Evolutionary conservation across 2,797 vertebrate genomes (phyloP).

Genomic region (Sebastes alutus): DNA sequence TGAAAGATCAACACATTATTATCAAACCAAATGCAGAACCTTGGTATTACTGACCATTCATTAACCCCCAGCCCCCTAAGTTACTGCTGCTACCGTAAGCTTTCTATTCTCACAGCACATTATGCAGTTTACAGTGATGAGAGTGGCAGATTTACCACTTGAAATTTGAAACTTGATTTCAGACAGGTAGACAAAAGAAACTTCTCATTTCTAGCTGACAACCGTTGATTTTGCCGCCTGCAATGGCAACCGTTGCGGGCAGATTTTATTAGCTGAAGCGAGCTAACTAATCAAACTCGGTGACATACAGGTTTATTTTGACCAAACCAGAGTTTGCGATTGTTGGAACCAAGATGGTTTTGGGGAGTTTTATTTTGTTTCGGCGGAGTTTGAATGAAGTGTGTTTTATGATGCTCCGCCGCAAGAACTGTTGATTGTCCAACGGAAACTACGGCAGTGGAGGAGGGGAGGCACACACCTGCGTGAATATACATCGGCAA

Average conservation of each 20-base stretch:
- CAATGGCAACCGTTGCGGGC: neutral
- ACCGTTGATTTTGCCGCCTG: neutral
- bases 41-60: neutral
- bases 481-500: no score
- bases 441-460: no score
- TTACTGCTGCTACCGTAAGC: neutral
- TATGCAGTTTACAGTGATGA: no score
- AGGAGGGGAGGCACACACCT: no score
- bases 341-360: no score
- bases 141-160: neutral
- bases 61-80: neutral
- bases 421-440: no score
- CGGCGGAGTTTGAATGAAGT: no score
- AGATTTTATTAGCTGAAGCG: neutral
- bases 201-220: neutral
- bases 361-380: no score
- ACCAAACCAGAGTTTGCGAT: no score
- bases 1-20: neutral
- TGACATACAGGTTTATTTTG: no score
- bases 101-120: neutral
- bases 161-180: neutral
- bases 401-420: no score
- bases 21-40: neutral
- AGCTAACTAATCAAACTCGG: neutral
- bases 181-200: no score